Conservation (phyloP, 2,888 invertebrate genomes). For the Drosophila aldrichi region DNA sequence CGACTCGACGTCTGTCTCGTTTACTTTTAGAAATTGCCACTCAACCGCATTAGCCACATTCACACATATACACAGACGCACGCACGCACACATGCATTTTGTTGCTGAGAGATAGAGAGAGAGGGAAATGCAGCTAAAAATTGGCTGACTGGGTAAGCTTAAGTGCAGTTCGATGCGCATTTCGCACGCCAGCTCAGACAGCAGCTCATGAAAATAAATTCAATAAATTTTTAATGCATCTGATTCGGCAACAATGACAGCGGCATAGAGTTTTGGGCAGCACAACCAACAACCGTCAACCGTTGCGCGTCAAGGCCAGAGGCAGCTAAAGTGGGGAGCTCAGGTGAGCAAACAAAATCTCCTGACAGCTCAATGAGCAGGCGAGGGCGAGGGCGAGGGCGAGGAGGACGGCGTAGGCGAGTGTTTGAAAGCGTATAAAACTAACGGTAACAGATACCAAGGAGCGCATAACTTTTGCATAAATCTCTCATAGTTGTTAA, state of each 20-base stretch:
- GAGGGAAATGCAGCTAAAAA: slow-evolving; percentile 1
- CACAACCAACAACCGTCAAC: slow-evolving; percentile 6
- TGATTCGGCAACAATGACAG: slow-evolving; percentile 65
- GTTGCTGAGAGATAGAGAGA: background rate
- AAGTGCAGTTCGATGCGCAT: slow-evolving; percentile 61
- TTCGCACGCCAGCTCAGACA: slow-evolving; percentile 38
- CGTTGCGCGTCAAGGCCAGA: slow-evolving; percentile 1
- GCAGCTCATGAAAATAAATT: slow-evolving; percentile 66
- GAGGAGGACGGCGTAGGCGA: background rate
- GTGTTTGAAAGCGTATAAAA: slow-evolving; percentile 15
- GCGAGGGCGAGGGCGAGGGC: background rate
- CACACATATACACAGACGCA: background rate
- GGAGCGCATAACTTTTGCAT: slow-evolving; percentile 67
- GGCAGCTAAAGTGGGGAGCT: slow-evolving; percentile 46
- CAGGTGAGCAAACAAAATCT: slow-evolving; percentile 52
- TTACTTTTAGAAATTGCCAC: slow-evolving; percentile 17
- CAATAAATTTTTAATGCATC: slow-evolving; percentile 73
- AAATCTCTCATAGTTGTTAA: slow-evolving; percentile 74
- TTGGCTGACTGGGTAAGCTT: slow-evolving; percentile 55
- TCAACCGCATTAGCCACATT: slow-evolving; percentile 35
- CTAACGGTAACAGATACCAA: slow-evolving; percentile 44
- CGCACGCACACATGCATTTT: background rate
- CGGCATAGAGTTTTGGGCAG: slow-evolving; percentile 17
- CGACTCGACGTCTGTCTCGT: slow-evolving; percentile 14
- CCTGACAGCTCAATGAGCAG: slow-evolving; percentile 41